Evolutionary conservation across 2,888 invertebrate genomes (phyloP).

Genomic region (Apamea crenata): DNA sequence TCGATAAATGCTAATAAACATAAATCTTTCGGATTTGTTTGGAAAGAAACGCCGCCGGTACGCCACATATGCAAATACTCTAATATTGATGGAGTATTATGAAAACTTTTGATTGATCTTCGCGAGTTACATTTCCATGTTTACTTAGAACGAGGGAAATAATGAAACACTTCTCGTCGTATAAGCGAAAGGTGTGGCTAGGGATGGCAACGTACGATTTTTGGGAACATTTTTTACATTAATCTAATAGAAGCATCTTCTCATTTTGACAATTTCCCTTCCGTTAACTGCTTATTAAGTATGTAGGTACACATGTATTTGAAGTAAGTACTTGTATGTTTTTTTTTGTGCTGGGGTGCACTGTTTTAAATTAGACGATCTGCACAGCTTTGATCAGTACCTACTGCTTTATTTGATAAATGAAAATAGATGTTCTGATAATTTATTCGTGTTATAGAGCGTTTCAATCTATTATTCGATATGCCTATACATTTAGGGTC

Average conservation of each 20-base stretch:
- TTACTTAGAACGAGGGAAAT: conserved; percentile 58
- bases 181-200: conserved; percentile 42
- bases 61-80: conserved; percentile 63
- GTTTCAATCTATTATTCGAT: not conserved
- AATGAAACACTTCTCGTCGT: conserved; percentile 61
- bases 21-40: conserved; percentile 41
- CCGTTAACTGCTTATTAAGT: not conserved
- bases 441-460: too few relatives aligned
- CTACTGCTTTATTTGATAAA: not conserved
- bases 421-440: not conserved
- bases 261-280: not conserved
- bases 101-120: conserved; percentile 68
- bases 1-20: conserved; percentile 14
- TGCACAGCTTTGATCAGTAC: not conserved
- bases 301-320: not conserved
- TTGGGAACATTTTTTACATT: not conserved
- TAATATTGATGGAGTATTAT: conserved; percentile 67
- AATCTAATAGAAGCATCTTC: not conserved
- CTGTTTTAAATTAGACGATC: not conserved
- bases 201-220: conserved; percentile 20
- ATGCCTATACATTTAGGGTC: not conserved
- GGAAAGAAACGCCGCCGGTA: conserved; percentile 32
- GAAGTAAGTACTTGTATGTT: not conserved
- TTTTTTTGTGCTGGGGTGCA: not conserved
- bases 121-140: conserved; percentile 59